Percentiles rank a stretch among this genome's conserved stretches.
Conservation (phyloP, 2,888 invertebrate genomes). For the Apeira syringaria region DNA sequence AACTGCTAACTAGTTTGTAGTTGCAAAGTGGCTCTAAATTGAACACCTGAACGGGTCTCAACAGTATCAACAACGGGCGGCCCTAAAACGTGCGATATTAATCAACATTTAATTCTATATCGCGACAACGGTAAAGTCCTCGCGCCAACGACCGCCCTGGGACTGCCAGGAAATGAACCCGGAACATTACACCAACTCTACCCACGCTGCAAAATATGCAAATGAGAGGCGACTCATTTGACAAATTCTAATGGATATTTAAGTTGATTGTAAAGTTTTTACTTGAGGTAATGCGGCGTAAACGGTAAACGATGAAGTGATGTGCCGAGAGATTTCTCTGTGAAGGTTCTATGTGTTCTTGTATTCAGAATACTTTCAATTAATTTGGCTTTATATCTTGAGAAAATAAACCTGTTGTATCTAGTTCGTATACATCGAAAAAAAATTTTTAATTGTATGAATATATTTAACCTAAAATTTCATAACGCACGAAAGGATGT, state of each 20-base stretch:
- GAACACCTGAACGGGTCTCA: constrained; percentile 63
- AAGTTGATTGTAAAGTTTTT: constrained; percentile 73
- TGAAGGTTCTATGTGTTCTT: too few relatives aligned
- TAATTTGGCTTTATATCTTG: too few relatives aligned
- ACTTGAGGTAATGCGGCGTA: constrained; percentile 52
- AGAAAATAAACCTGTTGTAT: too few relatives aligned
- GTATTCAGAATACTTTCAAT: too few relatives aligned
- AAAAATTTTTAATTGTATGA: too few relatives aligned
- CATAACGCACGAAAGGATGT: too few relatives aligned
- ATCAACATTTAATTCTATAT: constrained; percentile 79
- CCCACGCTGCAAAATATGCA: constrained; percentile 72
- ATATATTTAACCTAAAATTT: too few relatives aligned
- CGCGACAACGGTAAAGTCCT: constrained; percentile 49
- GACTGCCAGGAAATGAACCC: constrained; percentile 71
- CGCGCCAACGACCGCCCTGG: constrained; percentile 60
- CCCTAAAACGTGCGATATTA: constrained; percentile 68
- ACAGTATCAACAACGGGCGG: constrained; percentile 40
- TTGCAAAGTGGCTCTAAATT: constrained; percentile 66
- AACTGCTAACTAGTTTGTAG: constrained; percentile 70
- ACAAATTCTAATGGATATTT: constrained; percentile 78
- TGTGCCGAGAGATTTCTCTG: too few relatives aligned
- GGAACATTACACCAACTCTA: constrained; percentile 57
- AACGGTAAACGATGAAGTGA: constrained; percentile 42
- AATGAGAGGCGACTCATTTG: constrained; percentile 75
- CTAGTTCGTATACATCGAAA: too few relatives aligned